Base-by-base conservation (phyloP, 2,113 vertebrate genomes). In the Tiliqua scincoides region DNA sequence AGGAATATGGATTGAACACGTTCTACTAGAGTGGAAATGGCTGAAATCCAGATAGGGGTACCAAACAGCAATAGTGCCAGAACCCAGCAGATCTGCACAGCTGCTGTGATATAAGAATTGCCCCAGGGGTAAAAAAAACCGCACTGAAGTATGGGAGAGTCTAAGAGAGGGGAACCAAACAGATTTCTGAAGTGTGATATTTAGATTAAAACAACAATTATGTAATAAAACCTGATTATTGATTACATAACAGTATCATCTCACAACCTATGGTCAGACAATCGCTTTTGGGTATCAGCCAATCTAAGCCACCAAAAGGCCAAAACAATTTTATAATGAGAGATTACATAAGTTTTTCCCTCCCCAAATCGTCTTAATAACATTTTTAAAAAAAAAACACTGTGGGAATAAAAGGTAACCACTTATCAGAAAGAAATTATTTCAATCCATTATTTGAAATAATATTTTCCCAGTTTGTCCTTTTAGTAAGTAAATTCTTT, bases 231-330 rank as follows among this genome's bases (percentile, higher is more conserved):
- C 37, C 86, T 52, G 30, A 52, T 87, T 82, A 86, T 73, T 81
- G 61, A 75, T 88, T 88, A 89, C 30, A 43, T 65, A 92, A 93
- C 65, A 83, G 37, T 17, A 85, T 59, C 61, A 89, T 74, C 71
- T n/a, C 23, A 23, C 27, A 83, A 40, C 12, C 14, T 52, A 77
- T 0, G 3, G 20, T 79, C 10, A 20, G 59, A 62, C 91, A 27
- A 32, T 87, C 72, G 80, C 25, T 87, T 79, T 65, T 88, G 54
- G 59, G 5, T 85, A 23, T 76, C 91, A 78, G 48, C 87, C 3
- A 40, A 85, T 6, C 72, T 12, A 83, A 73, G 92, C 86, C 75
- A 87, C 79, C 6, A 12, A 87, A 92, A 81, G 1, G 80, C 74
- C n/a, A 92, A 93, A 85, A 0, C 92, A 89, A 87, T 6, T 5